phyloP scores from a whole-genome alignment of 2,888 invertebrate species.

The Agrotis clavis region DNA sequence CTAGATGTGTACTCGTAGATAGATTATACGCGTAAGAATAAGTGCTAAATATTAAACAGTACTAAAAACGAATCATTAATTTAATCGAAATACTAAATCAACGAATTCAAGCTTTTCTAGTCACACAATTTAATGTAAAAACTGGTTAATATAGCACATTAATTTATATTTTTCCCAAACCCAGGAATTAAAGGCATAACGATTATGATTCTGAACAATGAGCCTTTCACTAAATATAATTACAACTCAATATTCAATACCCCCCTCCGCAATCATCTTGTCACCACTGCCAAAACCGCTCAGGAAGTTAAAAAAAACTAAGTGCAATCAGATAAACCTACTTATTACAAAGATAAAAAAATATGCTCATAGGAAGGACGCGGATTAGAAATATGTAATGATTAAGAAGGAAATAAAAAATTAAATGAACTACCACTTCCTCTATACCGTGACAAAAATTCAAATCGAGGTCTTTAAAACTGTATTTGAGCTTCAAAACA shows the following conservation, averaged over 20 bases:
- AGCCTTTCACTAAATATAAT: not conserved
- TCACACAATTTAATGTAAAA: not conserved
- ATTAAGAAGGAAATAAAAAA: slow-evolving; percentile 16
- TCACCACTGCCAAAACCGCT: not conserved
- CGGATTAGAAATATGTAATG: not conserved
- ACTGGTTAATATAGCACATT: not conserved
- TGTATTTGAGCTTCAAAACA: slow-evolving; percentile 20
- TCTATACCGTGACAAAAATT: slow-evolving; percentile 16
- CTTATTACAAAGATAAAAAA: not conserved
- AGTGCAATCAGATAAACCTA: not conserved
- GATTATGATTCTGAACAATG: not conserved
- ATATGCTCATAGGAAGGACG: slow-evolving; percentile 1
- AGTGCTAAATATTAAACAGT: not conserved
- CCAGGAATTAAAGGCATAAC: not conserved
- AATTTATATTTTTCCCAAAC: not conserved
- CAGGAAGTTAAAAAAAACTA: slow-evolving; percentile 9
- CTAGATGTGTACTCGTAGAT: not conserved
- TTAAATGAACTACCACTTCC: slow-evolving; percentile 42
- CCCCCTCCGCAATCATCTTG: not conserved
- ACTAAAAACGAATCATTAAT: not conserved
- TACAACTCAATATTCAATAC: not conserved
- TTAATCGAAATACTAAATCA: not conserved
- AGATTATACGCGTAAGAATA: not conserved
- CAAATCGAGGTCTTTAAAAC: slow-evolving; percentile 31
- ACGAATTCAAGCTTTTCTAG: not conserved